phyloP scores from a whole-genome alignment of 2,888 invertebrate species.

The Podotricha telesiphe region DNA sequence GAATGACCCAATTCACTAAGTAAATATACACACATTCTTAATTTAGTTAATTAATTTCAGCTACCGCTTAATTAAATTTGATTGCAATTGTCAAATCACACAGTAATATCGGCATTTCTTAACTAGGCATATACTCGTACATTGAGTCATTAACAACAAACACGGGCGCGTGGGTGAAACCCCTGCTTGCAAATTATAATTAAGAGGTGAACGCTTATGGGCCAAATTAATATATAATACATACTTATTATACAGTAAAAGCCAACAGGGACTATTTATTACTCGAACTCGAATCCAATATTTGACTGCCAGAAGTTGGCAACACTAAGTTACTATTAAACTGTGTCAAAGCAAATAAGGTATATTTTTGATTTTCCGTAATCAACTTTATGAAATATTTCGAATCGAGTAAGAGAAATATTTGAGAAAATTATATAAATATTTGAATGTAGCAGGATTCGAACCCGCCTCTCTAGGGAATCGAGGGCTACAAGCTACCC shows the following conservation, averaged over 20 bases:
- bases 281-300: not conserved
- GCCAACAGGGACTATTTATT: not conserved
- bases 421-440: no score
- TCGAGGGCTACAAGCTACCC: no score
- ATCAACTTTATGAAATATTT: no score
- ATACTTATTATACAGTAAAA: not conserved
- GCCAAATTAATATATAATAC: not conserved
- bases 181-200: conserved; percentile 30
- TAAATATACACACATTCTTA: not conserved
- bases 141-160: conserved; percentile 38
- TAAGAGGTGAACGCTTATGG: conserved; percentile 35
- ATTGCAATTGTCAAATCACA: conserved; percentile 7
- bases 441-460: no score
- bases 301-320: not conserved
- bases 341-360: no score
- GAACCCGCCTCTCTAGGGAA: no score
- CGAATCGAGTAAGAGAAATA: no score
- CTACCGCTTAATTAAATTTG: conserved; percentile 2
- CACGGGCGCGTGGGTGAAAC: conserved; percentile 35
- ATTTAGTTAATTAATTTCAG: not conserved
- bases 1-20: no score
- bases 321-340: not conserved
- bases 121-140: conserved; percentile 23
- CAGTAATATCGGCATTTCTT: conserved; percentile 30
- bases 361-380: no score